Conservation (phyloP, 92 coral and sea anemone species). For the Diadumene lineata region DNA sequence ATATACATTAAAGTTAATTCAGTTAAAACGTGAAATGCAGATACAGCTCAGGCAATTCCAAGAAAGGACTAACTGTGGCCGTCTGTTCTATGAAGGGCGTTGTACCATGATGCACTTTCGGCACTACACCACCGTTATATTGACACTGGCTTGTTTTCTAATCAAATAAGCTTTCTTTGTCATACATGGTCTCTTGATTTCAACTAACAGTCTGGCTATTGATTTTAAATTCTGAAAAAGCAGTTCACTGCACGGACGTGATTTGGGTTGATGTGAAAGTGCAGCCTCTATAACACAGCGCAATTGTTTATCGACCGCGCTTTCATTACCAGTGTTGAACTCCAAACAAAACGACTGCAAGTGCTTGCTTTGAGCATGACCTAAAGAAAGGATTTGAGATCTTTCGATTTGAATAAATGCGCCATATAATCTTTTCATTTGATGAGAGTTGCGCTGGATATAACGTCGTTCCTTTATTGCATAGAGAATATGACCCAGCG, state of each 20-base stretch:
- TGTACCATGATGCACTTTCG: not conserved
- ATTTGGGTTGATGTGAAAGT: conserved; percentile 11
- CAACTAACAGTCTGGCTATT: conserved; percentile 23
- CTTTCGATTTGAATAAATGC: conserved; percentile 57
- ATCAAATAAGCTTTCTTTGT: not conserved
- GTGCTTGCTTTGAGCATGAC: conserved; percentile 22
- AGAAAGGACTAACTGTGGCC: too few species aligned
- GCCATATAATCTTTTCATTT: conserved; percentile 49
- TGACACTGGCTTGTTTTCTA: not conserved
- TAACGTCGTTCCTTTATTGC: conserved; percentile 77
- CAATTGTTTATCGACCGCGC: conserved; percentile 7
- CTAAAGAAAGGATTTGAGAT: conserved; percentile 8
- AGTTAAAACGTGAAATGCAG: too few species aligned
- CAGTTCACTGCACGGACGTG: conserved; percentile 33
- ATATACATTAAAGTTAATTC: too few species aligned
- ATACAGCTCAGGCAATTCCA: too few species aligned
- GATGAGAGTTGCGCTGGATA: conserved; percentile 20
- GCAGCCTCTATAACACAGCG: conserved; percentile 19
- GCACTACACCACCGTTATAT: not conserved
- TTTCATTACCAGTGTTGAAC: conserved; percentile 29
- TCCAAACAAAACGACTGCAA: conserved; percentile 8
- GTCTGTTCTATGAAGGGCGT: too few species aligned
- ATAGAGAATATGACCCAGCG: conserved; percentile 71
- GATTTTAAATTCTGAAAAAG: conserved; percentile 21
- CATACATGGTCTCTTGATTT: conserved; percentile 9